Base-by-base conservation (phyloP, 2,113 vertebrate genomes). In the Saccopteryx leptura region DNA sequence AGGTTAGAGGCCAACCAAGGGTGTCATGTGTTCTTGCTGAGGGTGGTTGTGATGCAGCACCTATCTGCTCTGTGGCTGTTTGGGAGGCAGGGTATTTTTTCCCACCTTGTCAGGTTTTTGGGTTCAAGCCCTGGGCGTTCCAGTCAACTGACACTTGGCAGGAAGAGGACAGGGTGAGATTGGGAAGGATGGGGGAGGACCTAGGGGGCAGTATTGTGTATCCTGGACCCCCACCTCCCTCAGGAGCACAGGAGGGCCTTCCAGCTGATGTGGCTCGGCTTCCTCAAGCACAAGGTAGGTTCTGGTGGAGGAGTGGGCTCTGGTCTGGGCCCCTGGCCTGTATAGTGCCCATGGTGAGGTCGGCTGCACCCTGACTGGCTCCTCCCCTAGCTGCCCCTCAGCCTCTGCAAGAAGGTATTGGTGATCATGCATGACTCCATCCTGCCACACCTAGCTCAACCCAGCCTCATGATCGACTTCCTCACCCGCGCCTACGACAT, bases 401-500 rank as follows among this genome's bases (percentile, higher is more conserved):
- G 97, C 95, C 98, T 99, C 88, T 99, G 99, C 96, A 99, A 99
- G 97, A 99, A 99, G 96, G 98, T 99, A 54, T 97, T 99, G 91
- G 98, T 99, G 78, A 99, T 99, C 76, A 96, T 99, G 75, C 99
- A 99, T 0, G 99, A 99, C 46, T 98, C 99, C 84, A 99, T 99
- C 91, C 97, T 99, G 95, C 99, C 99, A 0, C 98, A 99, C 96
- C 99, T 99, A 99, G 99, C 99, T 2, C 99, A 99, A 84, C 99
- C 99, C 60, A 98, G 99, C 0, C 98, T 99, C 75, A 99, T 99
- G 99, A 99, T 99, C 0, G 99, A 99, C 97, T 99, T 99, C 96
- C 95, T 99, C 93, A 99, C 99, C 0, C 99, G 99, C 0, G 99
- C 99, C 65, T 99, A 99, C 33, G 99, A 99, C 13, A 96, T 99